Base-by-base conservation (phyloP, 2,113 vertebrate genomes). In the Hydropotes inermis region DNA sequence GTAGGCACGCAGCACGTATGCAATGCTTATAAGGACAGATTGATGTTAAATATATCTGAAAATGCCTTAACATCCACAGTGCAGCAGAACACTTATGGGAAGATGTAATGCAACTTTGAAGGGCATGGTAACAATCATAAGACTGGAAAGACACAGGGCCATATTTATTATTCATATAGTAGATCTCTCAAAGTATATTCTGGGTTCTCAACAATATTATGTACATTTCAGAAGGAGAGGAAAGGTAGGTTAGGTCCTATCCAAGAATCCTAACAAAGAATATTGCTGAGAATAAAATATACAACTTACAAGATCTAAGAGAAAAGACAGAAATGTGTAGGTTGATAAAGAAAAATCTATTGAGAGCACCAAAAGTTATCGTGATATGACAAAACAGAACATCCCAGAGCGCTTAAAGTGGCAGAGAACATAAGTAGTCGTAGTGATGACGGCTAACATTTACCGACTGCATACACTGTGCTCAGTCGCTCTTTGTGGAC, bases 31-130 rank as follows among this genome's bases (percentile, higher is more conserved):
- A 16, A 91, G 88, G 55, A 89, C 78, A 89, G 60, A 91, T 25
- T 94, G 95, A 96, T 3, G 13, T 16, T 92, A 96, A 96, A 86
- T 83, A 78, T 52, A 89, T 83, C 21, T 91, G 86, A 91, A 57
- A 79, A 85, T 2, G 50, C 50, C 90, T 76, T 95, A 89, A 93
- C 33, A 47, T 47, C 54, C 70, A 92, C 16, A 23, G 19, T 25
- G 64, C 54, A 55, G 54, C 61, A 67, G 61, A 88, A 91, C 47
- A 82, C 78, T 89, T 83, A 82, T 23, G 28, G 89, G 60, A 61
- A 93, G 55, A 83, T 36, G 7, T 17, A 94, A 86, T 52, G 36
- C 12, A 45, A 57, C 89, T 87, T 82, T 43, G 30, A 94, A 92
- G 67, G 93, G 64, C 43, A 85, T n/a, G 60, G 91, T 86, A 96